These are phyloP conservation scores for Sebastes vulpes DNA, from an alignment of 2,797 vertebrate genomes.

Conservation along the genomic window DNA sequence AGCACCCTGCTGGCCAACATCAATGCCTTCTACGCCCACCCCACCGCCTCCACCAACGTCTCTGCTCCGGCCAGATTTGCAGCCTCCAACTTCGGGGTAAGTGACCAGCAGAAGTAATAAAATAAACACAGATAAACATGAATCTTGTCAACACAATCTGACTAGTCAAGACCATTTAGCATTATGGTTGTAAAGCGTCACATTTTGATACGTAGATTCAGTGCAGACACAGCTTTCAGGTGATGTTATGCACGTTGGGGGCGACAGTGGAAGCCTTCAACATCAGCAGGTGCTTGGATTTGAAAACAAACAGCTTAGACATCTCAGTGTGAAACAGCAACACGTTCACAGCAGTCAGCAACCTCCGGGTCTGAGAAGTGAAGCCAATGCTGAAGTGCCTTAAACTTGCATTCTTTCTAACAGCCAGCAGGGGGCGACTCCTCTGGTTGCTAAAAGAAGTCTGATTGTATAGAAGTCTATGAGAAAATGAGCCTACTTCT, in stretches of 20 bases:
- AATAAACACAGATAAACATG: neutral
- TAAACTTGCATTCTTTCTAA: fast-evolving
- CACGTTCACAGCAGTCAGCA: neutral
- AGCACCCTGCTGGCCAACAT: constrained; percentile 98
- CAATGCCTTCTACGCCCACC: constrained; percentile 98
- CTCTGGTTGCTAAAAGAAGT: too few species aligned
- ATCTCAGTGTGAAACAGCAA: neutral
- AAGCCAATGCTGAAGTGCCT: too few species aligned
- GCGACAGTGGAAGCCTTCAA: neutral
- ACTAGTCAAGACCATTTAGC: neutral
- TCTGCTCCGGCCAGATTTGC: constrained; percentile 95
- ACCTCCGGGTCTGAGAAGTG: too few species aligned
- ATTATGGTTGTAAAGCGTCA: neutral
- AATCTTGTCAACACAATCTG: neutral
- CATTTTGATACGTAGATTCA: neutral
- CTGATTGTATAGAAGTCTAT: too few species aligned
- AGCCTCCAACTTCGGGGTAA: constrained; percentile 98
- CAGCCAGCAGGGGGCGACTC: too few species aligned
- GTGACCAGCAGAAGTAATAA: constrained; percentile 17
- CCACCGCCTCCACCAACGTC: constrained; percentile 93
- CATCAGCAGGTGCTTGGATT: neutral
- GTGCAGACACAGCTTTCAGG: neutral
- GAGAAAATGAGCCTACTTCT: too few species aligned
- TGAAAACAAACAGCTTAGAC: neutral
- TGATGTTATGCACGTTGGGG: too few species aligned